Conservation (phyloP, 2,888 invertebrate genomes). For the Acanthosepion esculentum region DNA sequence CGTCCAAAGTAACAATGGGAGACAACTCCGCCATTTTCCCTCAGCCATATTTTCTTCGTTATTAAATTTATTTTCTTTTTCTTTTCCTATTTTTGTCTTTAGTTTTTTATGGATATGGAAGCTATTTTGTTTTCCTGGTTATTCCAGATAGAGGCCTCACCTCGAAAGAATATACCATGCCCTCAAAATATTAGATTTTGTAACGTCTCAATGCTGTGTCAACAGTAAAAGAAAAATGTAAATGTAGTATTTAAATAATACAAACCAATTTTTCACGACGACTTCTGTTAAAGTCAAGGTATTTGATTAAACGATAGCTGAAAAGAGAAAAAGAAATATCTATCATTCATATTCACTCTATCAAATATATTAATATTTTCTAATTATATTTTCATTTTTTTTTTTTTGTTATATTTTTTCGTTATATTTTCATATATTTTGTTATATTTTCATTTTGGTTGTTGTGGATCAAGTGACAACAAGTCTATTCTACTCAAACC, state of each 20-base stretch:
- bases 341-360: background rate
- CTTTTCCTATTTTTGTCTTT: background rate
- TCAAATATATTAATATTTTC: background rate
- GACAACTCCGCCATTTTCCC: background rate
- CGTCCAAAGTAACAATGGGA: background rate
- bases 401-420: background rate
- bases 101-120: background rate
- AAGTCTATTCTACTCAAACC: background rate
- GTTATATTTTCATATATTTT: background rate
- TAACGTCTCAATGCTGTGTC: background rate
- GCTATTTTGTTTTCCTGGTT: background rate
- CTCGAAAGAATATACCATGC: background rate
- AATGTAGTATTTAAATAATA: background rate
- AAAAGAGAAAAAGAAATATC: background rate
- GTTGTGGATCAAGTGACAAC: background rate
- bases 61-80: background rate
- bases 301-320: background rate
- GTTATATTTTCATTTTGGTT: background rate
- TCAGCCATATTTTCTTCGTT: background rate
- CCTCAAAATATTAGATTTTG: background rate
- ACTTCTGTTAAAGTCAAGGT: background rate
- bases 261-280: background rate
- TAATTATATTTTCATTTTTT: background rate
- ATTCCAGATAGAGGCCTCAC: background rate
- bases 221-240: background rate